Conservation (phyloP, 2,113 vertebrate genomes). For the Halcyon malimbica region DNA sequence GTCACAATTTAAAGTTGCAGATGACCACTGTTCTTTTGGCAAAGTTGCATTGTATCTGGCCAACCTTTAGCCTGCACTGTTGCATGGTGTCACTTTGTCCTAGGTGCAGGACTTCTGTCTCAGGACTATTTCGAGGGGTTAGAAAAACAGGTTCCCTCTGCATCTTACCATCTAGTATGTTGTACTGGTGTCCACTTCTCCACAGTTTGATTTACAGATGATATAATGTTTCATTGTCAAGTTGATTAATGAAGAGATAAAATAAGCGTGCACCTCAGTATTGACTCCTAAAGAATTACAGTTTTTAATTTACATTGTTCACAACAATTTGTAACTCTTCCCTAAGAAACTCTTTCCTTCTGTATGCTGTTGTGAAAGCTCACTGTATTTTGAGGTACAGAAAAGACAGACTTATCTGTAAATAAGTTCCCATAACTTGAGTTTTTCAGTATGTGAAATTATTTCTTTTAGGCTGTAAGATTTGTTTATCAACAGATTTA, state of each 20-base stretch:
- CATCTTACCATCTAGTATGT: neutral
- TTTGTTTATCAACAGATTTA: neutral
- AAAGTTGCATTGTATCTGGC: neutral
- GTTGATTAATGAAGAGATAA: neutral
- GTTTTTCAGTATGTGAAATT: neutral
- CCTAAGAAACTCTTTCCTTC: neutral
- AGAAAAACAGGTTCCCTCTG: neutral
- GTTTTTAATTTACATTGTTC: neutral
- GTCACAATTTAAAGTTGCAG: neutral
- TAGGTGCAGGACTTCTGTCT: neutral
- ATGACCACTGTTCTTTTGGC: neutral
- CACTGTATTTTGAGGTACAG: neutral
- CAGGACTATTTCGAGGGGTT: neutral
- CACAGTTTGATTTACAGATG: neutral
- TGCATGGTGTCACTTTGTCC: neutral
- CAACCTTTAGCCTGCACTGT: neutral
- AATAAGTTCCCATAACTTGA: neutral
- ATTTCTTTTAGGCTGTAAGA: neutral
- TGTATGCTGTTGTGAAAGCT: neutral
- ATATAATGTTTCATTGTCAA: neutral
- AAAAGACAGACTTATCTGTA: neutral
- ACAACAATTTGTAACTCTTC: neutral
- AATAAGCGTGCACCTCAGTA: neutral
- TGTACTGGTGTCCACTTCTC: neutral
- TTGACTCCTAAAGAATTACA: neutral